Conservation (phyloP, 2,113 vertebrate species). For the Illadopsis cleaveri region DNA sequence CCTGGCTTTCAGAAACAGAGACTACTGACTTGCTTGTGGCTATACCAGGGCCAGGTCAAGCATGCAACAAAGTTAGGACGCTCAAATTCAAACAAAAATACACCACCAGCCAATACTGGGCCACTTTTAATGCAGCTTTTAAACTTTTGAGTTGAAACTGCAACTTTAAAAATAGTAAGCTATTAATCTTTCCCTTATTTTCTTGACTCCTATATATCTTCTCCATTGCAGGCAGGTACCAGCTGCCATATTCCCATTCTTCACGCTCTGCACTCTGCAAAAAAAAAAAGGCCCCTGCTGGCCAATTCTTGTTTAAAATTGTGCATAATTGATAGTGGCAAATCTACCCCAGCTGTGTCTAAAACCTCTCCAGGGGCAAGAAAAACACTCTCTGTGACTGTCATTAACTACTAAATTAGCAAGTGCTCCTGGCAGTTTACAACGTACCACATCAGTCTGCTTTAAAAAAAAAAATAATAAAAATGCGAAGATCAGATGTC, state of each 20-base stretch:
- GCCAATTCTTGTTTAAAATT: slow-evolving; percentile 70
- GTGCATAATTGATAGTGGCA: slow-evolving; percentile 69
- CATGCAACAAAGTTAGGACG: background rate
- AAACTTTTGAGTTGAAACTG: slow-evolving; percentile 22
- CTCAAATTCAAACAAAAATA: background rate
- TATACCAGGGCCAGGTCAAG: background rate
- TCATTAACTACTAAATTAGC: slow-evolving; percentile 68
- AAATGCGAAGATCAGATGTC: slow-evolving; percentile 12
- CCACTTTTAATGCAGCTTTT: background rate
- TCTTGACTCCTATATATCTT: background rate
- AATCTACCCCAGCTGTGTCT: slow-evolving; percentile 58
- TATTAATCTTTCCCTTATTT: background rate
- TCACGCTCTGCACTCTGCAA: slow-evolving; percentile 6
- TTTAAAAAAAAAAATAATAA: background rate
- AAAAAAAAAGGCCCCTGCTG: slow-evolving; percentile 56
- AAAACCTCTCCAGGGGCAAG: slow-evolving; percentile 69
- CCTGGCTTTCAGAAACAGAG: background rate
- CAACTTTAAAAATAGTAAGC: slow-evolving; percentile 53
- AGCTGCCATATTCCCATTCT: slow-evolving; percentile 42
- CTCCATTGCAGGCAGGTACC: slow-evolving; percentile 1
- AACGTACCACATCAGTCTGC: slow-evolving; percentile 8
- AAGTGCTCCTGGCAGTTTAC: slow-evolving; percentile 49
- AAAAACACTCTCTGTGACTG: slow-evolving; percentile 48
- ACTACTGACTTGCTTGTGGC: background rate
- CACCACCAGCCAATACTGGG: background rate